Base-by-base conservation (phyloP, 92 coral and sea anemone genomes). In the Zoanthus solanderi region DNA sequence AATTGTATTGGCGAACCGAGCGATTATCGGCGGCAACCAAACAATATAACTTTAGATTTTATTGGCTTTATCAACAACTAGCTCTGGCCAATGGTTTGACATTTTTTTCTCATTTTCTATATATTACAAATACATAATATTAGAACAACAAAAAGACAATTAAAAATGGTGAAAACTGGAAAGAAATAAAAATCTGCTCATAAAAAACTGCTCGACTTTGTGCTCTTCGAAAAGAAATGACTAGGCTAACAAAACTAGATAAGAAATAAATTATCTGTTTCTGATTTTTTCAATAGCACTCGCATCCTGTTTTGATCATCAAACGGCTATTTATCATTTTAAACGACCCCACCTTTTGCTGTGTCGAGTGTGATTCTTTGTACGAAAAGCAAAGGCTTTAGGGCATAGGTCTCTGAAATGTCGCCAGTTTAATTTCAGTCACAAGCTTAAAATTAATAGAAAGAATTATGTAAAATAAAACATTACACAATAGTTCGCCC, bases 241-340 rank as follows among this genome's bases (percentile, higher is more conserved):
- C 6, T 9, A 2, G 42, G 42, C 12, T 17, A 14, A 34, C 53
- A 75, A 34, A 75, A 23, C 18, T 48, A 72, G 29, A 17, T 42
- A 73, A 45, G 17, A 23, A 48, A 58, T 47, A 53, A 75, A 75
- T 18, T 75, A 75, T 47, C 17, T 75, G 13, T 75, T 75, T 44
- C 17, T 45, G 15, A 42, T 30, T 46, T 75, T 48, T 18, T 47
- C 47, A 75, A 75, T 48, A 75, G 47, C 79, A 10, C 1, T 18
- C 79, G 47, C 79, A 75, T 75, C 79, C 79, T 75, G 79, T 75
- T 75, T 75, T 75, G n/a, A 52, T 23, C 42, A 75, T 75, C 54
- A 75, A 75, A 75, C 30, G 37, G 29, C 56, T 28, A 48, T 75
- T 75, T 75, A 75, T 75, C 56, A 6, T 28, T 5, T 7, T 30